A percentile compares a stretch with the other conserved stretches of the same genome.
Conservation (phyloP, 1,140 invertebrate genomes). For the Calliopsis andreniformis region DNA sequence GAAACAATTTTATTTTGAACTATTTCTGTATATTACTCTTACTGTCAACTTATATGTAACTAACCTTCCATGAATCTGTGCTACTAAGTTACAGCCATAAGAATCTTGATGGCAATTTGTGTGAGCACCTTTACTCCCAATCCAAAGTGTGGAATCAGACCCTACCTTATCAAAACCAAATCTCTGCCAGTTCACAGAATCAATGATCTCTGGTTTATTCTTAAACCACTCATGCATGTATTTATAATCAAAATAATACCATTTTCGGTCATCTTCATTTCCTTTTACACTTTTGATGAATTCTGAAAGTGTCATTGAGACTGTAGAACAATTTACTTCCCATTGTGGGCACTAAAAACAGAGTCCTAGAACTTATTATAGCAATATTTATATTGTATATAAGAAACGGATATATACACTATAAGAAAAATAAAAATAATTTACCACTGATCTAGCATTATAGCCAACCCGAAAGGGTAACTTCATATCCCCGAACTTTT, state of each 20-base stretch:
- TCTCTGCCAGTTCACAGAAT: conserved; percentile 87
- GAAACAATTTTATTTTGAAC: neutral
- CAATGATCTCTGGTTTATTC: conserved; percentile 83
- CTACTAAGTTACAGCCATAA: conserved; percentile 96
- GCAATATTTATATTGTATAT: neutral
- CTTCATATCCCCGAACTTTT: conserved; percentile 73
- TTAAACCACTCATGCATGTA: conserved; percentile 88
- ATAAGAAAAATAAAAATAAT: conserved; percentile 30
- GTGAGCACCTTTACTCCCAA: conserved; percentile 93
- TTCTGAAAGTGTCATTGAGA: conserved; percentile 83
- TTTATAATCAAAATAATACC: conserved; percentile 94
- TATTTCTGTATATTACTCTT: too few species aligned
- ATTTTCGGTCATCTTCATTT: conserved; percentile 78
- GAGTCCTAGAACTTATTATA: conserved; percentile 12
- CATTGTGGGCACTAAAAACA: conserved; percentile 85
- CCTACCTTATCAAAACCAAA: conserved; percentile 89
- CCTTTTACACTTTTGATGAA: conserved; percentile 82
- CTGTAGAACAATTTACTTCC: conserved; percentile 85
- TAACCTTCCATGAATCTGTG: conserved; percentile 92
- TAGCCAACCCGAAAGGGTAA: conserved; percentile 80
- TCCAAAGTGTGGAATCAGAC: conserved; percentile 92
- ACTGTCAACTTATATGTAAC: too few species aligned
- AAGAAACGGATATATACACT: neutral
- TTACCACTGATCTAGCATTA: conserved; percentile 76
- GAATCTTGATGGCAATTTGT: conserved; percentile 97